A percentile compares a stretch with the other conserved stretches of the same genome.
Conservation (phyloP, 2,888 invertebrate species). For the Ceramica pisi region DNA sequence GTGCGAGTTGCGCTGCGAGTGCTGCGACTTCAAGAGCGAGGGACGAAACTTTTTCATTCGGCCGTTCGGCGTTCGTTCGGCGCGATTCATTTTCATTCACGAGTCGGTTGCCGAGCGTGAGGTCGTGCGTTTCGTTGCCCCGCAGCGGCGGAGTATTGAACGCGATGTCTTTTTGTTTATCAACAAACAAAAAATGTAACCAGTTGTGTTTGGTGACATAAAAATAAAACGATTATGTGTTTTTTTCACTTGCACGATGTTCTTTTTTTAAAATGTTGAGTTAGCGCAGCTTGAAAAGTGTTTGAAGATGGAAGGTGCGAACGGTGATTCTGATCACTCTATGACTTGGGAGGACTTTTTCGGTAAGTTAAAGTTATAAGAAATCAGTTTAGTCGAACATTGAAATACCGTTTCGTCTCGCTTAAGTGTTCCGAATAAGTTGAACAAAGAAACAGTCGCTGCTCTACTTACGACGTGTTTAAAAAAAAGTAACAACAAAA, state of each 20-base stretch:
- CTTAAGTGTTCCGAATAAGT: background rate
- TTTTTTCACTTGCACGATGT: constrained; percentile 63
- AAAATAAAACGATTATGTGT: constrained; percentile 67
- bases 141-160: constrained; percentile 65
- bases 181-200: constrained; percentile 78
- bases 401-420: constrained; percentile 17
- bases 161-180: constrained; percentile 85
- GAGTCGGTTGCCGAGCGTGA: constrained; percentile 71
- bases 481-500: constrained; percentile 7
- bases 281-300: constrained; percentile 74
- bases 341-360: constrained; percentile 94
- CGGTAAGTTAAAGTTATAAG: constrained; percentile 86
- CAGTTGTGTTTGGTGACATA: constrained; percentile 76
- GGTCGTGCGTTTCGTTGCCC: constrained; percentile 71
- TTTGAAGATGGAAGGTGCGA: constrained; percentile 89
- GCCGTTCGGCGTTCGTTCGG: no score
- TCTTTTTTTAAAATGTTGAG: constrained; percentile 71
- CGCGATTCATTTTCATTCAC: no score
- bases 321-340: constrained; percentile 92
- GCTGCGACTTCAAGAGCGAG: constrained; percentile 17
- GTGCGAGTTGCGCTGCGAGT: no score
- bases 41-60: constrained; percentile 54
- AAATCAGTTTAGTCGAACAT: constrained; percentile 12
- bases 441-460: constrained; percentile 21
- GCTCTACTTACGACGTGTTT: constrained; percentile 37